Conservation (phyloP, 2,113 vertebrate genomes). For the Rhodinocichla rosea region DNA sequence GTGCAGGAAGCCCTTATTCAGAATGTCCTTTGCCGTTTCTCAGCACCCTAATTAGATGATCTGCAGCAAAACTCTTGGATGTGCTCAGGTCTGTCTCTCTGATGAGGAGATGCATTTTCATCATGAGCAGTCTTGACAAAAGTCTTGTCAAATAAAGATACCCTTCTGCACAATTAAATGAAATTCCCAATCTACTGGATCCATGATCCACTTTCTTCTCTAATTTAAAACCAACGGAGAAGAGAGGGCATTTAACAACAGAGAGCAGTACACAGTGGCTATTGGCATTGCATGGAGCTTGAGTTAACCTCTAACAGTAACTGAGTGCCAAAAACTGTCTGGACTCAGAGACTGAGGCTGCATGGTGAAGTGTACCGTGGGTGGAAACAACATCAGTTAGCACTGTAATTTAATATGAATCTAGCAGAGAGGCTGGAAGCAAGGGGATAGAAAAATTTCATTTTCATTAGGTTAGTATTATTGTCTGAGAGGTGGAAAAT, state of each 20-base stretch:
- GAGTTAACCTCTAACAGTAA: neutral
- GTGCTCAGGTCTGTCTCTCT: neutral
- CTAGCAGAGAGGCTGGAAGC: neutral
- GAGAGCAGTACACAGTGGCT: neutral
- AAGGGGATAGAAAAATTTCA: neutral
- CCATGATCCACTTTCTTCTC: neutral
- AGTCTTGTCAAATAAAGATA: neutral
- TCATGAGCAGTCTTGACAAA: neutral
- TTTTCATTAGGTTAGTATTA: neutral
- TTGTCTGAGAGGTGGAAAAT: neutral
- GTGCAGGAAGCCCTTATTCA: neutral
- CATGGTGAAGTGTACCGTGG: neutral
- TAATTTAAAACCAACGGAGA: neutral
- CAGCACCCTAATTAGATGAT: neutral
- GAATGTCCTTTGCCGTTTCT: neutral
- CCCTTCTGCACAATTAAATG: neutral
- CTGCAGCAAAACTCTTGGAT: neutral
- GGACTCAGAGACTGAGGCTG: neutral
- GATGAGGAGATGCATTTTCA: neutral
- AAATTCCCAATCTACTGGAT: neutral
- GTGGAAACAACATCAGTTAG: neutral
- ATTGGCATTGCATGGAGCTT: neutral
- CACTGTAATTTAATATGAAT: neutral
- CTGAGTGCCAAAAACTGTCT: neutral
- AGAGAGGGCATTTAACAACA: neutral